Conservation (phyloP, 2,797 vertebrate species). For the Liparis tanakae region DNA sequence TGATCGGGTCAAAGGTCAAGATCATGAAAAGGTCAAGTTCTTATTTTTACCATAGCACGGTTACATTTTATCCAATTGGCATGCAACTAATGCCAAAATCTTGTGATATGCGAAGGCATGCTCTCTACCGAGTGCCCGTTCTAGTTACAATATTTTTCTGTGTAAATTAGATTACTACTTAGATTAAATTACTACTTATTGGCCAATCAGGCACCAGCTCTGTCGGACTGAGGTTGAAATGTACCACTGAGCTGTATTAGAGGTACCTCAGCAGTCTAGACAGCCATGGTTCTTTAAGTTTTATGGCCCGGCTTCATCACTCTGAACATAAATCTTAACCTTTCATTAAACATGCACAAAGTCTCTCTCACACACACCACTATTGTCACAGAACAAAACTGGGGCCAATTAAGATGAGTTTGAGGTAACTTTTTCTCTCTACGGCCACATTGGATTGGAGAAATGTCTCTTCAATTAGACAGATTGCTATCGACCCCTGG, state of each 20-base stretch:
- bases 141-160: background rate
- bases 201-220: conserved; percentile 13
- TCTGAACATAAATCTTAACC: conserved; percentile 76
- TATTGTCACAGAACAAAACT: conserved; percentile 71
- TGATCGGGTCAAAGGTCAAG: too few species aligned
- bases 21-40: too few species aligned
- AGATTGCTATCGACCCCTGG: conserved; percentile 48
- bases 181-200: conserved; percentile 12
- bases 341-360: conserved; percentile 67
- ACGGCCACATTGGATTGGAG: conserved; percentile 58
- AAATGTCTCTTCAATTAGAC: conserved; percentile 59
- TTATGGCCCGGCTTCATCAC: conserved; percentile 68
- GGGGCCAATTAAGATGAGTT: conserved; percentile 72
- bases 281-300: conserved; percentile 44
- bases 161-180: conserved; percentile 2
- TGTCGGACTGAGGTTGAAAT: conserved; percentile 22
- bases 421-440: conserved; percentile 61
- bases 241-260: conserved; percentile 18
- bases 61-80: too few species aligned
- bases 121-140: too few species aligned
- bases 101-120: too few species aligned
- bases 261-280: conserved; percentile 20
- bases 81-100: too few species aligned
- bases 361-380: conserved; percentile 26
- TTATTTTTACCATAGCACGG: too few species aligned